These are phyloP conservation scores for Orius laevigatus DNA, from an alignment of 1,140 invertebrate genomes.

Conservation along the genomic window DNA sequence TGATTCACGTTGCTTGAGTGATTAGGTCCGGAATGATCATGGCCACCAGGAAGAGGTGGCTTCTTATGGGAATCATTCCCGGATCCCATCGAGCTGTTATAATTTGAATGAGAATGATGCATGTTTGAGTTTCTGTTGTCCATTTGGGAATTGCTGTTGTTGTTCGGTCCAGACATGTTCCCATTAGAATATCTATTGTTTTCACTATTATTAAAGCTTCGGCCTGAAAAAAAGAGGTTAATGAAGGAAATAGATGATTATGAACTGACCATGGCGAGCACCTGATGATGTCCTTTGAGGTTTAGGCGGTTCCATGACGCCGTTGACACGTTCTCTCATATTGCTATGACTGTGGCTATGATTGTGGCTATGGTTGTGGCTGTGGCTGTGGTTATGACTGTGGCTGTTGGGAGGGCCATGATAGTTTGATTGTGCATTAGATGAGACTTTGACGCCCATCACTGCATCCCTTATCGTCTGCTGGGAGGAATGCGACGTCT, in stretches of 20 bases:
- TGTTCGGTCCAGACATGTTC: too few relatives aligned
- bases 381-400: too few relatives aligned
- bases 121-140: too few relatives aligned
- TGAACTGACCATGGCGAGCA: neutral
- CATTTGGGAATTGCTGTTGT: too few relatives aligned
- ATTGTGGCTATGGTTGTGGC: neutral
- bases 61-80: constrained; percentile 3
- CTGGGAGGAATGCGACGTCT: neutral
- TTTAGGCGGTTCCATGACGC: constrained; percentile 9
- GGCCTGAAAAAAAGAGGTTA: constrained; percentile 1
- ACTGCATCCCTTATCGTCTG: too few relatives aligned
- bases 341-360: neutral
- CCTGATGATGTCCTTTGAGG: constrained; percentile 5
- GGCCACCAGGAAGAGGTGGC: neutral
- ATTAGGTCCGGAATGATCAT: too few relatives aligned
- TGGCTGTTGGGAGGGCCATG: too few relatives aligned
- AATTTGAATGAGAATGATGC: too few relatives aligned
- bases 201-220: neutral
- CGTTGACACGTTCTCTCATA: constrained; percentile 7
- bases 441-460: too few relatives aligned
- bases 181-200: too few relatives aligned
- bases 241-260: neutral
- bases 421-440: too few relatives aligned
- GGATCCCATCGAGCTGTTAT: too few relatives aligned
- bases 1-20: neutral